A percentile compares a stretch with the other conserved stretches of the same genome.
Conservation (phyloP, 2,113 vertebrate genomes). For the Stigmatopora argus region DNA sequence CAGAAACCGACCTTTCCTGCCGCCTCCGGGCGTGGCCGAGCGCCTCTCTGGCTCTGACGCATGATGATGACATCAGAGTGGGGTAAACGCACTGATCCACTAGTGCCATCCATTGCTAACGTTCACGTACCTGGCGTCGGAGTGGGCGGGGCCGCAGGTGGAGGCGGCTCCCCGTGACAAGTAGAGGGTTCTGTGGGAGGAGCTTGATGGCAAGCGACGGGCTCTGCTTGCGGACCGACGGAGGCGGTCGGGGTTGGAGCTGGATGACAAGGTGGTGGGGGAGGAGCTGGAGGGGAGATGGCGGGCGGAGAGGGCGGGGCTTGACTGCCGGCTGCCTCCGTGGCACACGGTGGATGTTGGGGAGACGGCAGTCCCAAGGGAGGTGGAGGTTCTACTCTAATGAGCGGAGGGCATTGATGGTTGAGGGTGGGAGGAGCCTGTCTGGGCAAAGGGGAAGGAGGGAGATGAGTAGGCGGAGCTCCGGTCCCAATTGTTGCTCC, state of each 20-base stretch:
- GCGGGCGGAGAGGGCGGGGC: not conserved
- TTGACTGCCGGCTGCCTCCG: not conserved
- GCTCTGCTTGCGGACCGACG: not conserved
- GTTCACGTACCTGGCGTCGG: slow-evolving; percentile 55
- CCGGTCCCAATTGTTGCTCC: slow-evolving; percentile 4
- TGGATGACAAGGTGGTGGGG: not conserved
- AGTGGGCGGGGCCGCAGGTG: slow-evolving; percentile 25
- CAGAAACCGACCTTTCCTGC: slow-evolving; percentile 57
- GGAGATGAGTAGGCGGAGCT: slow-evolving; percentile 1
- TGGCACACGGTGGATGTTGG: not conserved
- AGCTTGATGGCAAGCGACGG: not conserved
- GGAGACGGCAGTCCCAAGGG: not conserved
- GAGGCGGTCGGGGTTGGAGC: not conserved
- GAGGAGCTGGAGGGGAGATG: not conserved
- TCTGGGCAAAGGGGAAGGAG: slow-evolving; percentile 11
- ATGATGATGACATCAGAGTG: not conserved
- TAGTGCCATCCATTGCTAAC: not conserved
- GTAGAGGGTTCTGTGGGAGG: slow-evolving; percentile 10
- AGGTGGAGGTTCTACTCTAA: slow-evolving; percentile 42
- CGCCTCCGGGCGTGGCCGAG: slow-evolving; percentile 55
- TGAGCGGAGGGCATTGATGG: slow-evolving; percentile 34
- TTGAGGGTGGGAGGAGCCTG: slow-evolving; percentile 15
- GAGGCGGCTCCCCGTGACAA: not conserved
- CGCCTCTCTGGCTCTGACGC: slow-evolving; percentile 50
- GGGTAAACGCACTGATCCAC: not conserved